These are phyloP conservation scores for Cotesia vestalis DNA, from an alignment of 1,140 invertebrate genomes.

Conservation along the genomic window DNA sequence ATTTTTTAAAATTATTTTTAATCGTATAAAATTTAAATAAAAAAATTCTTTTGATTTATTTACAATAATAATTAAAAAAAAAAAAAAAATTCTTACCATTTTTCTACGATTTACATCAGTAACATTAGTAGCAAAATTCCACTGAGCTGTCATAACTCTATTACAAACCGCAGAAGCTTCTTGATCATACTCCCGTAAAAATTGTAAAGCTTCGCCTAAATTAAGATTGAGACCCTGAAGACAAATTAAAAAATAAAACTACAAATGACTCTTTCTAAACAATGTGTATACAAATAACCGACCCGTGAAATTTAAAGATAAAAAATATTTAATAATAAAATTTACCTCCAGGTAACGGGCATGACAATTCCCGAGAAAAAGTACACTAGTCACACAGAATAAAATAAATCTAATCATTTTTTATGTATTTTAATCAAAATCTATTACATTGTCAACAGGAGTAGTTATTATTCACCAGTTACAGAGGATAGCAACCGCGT, in stretches of 20 bases:
- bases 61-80: background rate
- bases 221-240: conserved; percentile 75
- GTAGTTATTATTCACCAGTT: background rate
- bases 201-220: conserved; percentile 74
- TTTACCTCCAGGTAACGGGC: conserved; percentile 54
- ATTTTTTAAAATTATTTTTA: too few relatives aligned
- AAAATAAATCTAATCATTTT: too few relatives aligned
- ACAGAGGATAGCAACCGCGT: conserved; percentile 41
- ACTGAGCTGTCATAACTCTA: conserved; percentile 75
- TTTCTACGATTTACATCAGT: conserved; percentile 75
- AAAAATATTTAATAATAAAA: background rate
- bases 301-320: background rate
- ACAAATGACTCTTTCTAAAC: too few relatives aligned
- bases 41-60: background rate
- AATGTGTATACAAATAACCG: background rate
- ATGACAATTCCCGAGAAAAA: conserved; percentile 4
- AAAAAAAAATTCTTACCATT: conserved; percentile 67
- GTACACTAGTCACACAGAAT: too few relatives aligned
- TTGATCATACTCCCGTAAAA: conserved; percentile 76
- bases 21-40: background rate
- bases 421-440: too few relatives aligned
- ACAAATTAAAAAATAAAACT: background rate
- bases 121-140: conserved; percentile 82
- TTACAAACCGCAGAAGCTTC: conserved; percentile 79
- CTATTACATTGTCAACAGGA: too few relatives aligned